Evolutionary conservation across 1,140 invertebrate genomes (phyloP), one percentile per base, ranked within the genome.

Genomic region (Dendrolimus kikuchii): DNA sequence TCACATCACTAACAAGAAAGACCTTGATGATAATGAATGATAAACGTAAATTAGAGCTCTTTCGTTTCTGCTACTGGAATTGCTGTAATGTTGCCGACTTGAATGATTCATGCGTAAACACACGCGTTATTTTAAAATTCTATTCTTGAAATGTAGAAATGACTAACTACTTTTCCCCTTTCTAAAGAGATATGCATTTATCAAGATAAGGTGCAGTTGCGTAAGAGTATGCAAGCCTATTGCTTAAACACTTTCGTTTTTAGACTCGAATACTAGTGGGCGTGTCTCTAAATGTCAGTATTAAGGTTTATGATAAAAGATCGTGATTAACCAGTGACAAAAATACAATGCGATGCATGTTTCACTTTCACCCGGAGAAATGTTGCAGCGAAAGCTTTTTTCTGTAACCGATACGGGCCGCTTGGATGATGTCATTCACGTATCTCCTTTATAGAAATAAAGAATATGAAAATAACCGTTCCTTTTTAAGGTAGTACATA

Each of bases 341-440:
- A 79, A 75, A 62, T 74, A 85, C 78, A 82, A 80, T 82, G 68
- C 72, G 66, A 59, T 65, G 23, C 23, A 62, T 53, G 51, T 68
- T 68, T 57, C 63, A 83, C 82, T 86, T 86, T 86, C 80, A 80
- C 82, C 66, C 51, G 60, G 68, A 66, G 74, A 77, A 79, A 81
- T 82, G 64, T 47, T 64, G 56, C 51, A 47, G 73, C 51, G 77
- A 83, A 81, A 81, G 77, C 75, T 57, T 54, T 50, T 40, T 55
- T 49, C 51, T 41, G 52, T 50, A 46, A 61, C 51, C 56, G 48
- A 43, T 36, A 10, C 38, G 38, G 23, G 23, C n/a, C 52, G 55
- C 53, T 57, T 57, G 49, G 65, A 65, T 70, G 69, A 77, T 65
- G 71, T 69, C 68, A 71, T 68, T 56, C 68, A 58, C 55, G 66